Conservation (phyloP, 1,140 invertebrate species). For the Hycleus phaleratus region DNA sequence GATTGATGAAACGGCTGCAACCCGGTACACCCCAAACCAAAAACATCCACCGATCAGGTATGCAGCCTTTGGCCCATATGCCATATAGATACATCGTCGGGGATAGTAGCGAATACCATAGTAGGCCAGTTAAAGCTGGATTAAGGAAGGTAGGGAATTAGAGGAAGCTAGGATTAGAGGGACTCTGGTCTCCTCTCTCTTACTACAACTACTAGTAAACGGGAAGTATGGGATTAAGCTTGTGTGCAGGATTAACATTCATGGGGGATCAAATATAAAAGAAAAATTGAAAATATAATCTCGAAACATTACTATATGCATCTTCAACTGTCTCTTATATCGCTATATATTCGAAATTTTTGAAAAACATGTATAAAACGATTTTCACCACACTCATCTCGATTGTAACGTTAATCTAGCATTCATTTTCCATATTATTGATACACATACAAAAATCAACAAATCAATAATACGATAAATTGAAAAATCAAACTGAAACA, state of each 20-base stretch:
- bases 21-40: constrained; percentile 28
- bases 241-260: constrained; percentile 36
- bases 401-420: too few relatives aligned
- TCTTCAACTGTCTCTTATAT: too few relatives aligned
- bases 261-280: constrained; percentile 35
- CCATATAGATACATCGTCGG: constrained; percentile 20
- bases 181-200: constrained; percentile 30
- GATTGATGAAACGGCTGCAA: constrained; percentile 50
- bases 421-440: too few relatives aligned
- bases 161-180: constrained; percentile 45
- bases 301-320: too few relatives aligned
- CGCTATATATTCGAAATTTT: too few relatives aligned
- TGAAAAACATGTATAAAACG: too few relatives aligned
- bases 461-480: too few relatives aligned
- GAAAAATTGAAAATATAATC: constrained; percentile 29
- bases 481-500: too few relatives aligned
- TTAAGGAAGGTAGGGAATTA: constrained; percentile 47
- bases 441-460: too few relatives aligned
- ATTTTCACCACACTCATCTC: too few relatives aligned
- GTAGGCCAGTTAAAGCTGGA: constrained; percentile 45
- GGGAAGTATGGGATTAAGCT: constrained; percentile 37
- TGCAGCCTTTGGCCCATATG: constrained; percentile 22
- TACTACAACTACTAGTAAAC: constrained; percentile 25
- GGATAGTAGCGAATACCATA: constrained; percentile 28
- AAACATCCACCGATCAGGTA: constrained; percentile 30